Conservation (phyloP, 2,888 invertebrate genomes). For the Agonopterix alstromeriana region DNA sequence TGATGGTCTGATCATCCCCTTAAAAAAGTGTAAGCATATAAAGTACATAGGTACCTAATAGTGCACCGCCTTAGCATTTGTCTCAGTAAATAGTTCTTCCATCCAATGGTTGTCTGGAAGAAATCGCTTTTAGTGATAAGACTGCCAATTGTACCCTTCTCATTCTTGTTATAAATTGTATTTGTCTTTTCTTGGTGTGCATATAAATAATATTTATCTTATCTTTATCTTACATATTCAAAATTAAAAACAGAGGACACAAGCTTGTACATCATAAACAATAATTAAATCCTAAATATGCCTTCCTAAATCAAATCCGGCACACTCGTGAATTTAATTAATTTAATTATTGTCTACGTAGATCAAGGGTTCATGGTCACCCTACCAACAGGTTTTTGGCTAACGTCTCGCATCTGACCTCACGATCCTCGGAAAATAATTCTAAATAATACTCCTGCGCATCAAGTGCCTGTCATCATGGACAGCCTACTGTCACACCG, state of each 20-base stretch:
- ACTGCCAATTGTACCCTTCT: no score
- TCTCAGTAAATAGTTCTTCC: no score
- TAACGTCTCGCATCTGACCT: slow-evolving; percentile 47
- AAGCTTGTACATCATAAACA: not conserved
- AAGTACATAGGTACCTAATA: no score
- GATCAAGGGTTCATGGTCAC: slow-evolving; percentile 24
- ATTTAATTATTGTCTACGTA: not conserved
- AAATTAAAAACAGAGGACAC: not conserved
- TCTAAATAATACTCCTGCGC: slow-evolving; percentile 51
- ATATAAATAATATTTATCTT: no score
- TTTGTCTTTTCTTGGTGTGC: no score
- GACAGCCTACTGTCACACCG: slow-evolving; percentile 33
- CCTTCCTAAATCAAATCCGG: not conserved
- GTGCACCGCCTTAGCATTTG: no score
- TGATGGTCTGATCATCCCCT: no score
- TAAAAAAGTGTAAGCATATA: no score
- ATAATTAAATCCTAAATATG: not conserved
- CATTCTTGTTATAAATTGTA: no score
- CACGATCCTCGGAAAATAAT: slow-evolving; percentile 49
- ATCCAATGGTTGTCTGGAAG: no score
- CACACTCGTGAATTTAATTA: not conserved
- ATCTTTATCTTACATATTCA: no score
- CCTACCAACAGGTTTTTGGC: slow-evolving; percentile 59
- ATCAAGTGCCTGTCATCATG: slow-evolving; percentile 61
- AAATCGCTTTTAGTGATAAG: no score